phyloP scores from a whole-genome alignment of 2,888 invertebrate species.

The Temnothorax rugatulus region DNA sequence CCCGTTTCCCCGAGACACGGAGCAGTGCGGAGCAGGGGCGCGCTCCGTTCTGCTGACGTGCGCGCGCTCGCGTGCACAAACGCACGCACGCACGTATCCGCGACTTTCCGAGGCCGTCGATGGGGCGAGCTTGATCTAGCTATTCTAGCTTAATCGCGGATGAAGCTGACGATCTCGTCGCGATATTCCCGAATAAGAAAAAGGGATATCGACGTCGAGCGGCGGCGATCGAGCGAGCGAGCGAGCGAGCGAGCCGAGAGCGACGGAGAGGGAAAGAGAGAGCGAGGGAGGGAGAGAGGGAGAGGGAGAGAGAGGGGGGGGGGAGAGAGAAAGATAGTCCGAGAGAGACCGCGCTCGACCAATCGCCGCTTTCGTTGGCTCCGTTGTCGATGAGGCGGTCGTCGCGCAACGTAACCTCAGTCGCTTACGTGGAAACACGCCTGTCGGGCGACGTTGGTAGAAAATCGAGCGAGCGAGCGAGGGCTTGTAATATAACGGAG shows the following conservation, averaged over 20 bases:
- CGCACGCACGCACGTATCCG: slow-evolving; percentile 40
- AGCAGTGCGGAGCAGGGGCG: slow-evolving; percentile 51
- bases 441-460: slow-evolving; percentile 31
- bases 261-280: too few relatives aligned
- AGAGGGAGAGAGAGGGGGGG: background rate
- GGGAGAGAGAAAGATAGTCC: slow-evolving; percentile 55
- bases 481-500: background rate
- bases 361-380: slow-evolving; percentile 53
- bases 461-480: slow-evolving; percentile 35
- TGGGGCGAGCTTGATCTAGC: background rate
- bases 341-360: slow-evolving; percentile 52
- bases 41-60: slow-evolving; percentile 65
- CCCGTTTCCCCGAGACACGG: slow-evolving; percentile 69
- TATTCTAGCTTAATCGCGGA: too few relatives aligned
- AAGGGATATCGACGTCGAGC: slow-evolving; percentile 40
- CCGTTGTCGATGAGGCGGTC: slow-evolving; percentile 69
- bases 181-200: slow-evolving; percentile 28
- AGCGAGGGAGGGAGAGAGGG: slow-evolving; percentile 26
- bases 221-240: slow-evolving; percentile 58
- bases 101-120: slow-evolving; percentile 23
- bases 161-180: too few relatives aligned
- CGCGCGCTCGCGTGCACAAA: slow-evolving; percentile 60
- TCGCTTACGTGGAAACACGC: slow-evolving; percentile 55
- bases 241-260: slow-evolving; percentile 47
- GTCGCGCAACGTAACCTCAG: slow-evolving; percentile 60